Evolutionary conservation across 2,888 invertebrate genomes (phyloP).

Genomic region (Mystacides longicornis): DNA sequence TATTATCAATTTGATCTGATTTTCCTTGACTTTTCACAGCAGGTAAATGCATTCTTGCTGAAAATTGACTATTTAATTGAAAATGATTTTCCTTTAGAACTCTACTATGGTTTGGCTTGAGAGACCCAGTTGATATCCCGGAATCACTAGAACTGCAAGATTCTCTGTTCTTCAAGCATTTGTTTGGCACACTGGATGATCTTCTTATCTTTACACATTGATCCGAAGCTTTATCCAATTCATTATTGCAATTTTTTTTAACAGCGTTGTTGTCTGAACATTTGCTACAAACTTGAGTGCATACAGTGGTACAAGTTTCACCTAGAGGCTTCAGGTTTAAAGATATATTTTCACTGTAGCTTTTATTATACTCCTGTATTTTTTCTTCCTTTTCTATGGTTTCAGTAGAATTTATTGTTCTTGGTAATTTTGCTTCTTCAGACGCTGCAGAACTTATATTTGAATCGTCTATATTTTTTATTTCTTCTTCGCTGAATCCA

Average conservation of each 20-base stretch:
- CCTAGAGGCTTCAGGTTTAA: constrained; percentile 43
- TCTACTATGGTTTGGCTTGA: constrained; percentile 55
- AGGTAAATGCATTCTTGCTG: constrained; percentile 40
- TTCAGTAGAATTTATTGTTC: constrained; percentile 50
- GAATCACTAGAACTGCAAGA: constrained; percentile 66
- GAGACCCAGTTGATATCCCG: constrained; percentile 59
- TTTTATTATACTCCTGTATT: constrained; percentile 35
- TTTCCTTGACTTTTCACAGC: constrained; percentile 46
- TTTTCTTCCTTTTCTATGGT: constrained; percentile 52
- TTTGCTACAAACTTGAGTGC: constrained; percentile 34
- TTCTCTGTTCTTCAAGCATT: constrained; percentile 59
- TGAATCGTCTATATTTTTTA: constrained; percentile 42
- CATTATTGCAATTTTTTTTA: constrained; percentile 37
- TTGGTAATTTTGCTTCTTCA: neutral
- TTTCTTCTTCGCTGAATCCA: constrained; percentile 51
- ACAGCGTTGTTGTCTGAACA: constrained; percentile 10
- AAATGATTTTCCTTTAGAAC: constrained; percentile 57
- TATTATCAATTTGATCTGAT: constrained; percentile 54
- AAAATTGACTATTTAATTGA: constrained; percentile 47
- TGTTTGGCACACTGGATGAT: constrained; percentile 63
- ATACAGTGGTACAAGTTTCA: constrained; percentile 38
- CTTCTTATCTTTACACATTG: constrained; percentile 56
- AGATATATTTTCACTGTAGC: constrained; percentile 36
- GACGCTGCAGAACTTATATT: neutral
- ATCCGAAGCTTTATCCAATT: constrained; percentile 32